Evolutionary conservation across 1,140 invertebrate species (phyloP).

Genomic region (Brachystomella parvula): DNA sequence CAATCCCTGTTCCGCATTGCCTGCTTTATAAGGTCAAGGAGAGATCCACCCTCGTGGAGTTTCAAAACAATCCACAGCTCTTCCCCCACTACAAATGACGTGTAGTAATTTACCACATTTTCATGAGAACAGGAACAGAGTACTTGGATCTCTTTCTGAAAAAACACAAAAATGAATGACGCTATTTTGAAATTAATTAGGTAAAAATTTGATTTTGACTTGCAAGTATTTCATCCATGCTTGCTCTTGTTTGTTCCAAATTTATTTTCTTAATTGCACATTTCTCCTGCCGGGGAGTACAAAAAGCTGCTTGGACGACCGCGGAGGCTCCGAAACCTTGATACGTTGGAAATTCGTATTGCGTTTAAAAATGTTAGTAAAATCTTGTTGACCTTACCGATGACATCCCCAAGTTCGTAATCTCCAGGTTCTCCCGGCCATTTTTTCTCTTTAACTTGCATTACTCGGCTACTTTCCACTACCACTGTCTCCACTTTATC

Average conservation of each 20-base stretch:
- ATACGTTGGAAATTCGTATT: constrained; percentile 31
- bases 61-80: constrained; percentile 95
- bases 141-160: constrained; percentile 94
- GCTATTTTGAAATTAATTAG: not conserved
- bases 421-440: constrained; percentile 90
- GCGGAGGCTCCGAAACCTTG: constrained; percentile 91
- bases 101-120: constrained; percentile 98
- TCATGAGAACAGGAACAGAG: constrained; percentile 98
- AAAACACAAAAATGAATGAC: not conserved
- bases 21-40: constrained; percentile 96
- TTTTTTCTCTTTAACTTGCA: not conserved
- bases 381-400: constrained; percentile 57
- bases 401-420: constrained; percentile 88
- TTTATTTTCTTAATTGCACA: constrained; percentile 99
- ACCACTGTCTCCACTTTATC: not conserved
- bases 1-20: constrained; percentile 85
- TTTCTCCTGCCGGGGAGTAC: constrained; percentile 84
- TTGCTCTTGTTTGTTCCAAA: constrained; percentile 99
- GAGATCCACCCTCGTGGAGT: constrained; percentile 75
- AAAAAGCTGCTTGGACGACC: constrained; percentile 88
- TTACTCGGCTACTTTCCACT: not conserved
- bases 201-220: constrained; percentile 31
- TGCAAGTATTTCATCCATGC: constrained; percentile 88
- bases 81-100: constrained; percentile 94
- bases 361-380: not conserved